These are phyloP conservation scores for Tachypleus tridentatus DNA, from an alignment of 1,140 invertebrate genomes.

Conservation along the genomic window DNA sequence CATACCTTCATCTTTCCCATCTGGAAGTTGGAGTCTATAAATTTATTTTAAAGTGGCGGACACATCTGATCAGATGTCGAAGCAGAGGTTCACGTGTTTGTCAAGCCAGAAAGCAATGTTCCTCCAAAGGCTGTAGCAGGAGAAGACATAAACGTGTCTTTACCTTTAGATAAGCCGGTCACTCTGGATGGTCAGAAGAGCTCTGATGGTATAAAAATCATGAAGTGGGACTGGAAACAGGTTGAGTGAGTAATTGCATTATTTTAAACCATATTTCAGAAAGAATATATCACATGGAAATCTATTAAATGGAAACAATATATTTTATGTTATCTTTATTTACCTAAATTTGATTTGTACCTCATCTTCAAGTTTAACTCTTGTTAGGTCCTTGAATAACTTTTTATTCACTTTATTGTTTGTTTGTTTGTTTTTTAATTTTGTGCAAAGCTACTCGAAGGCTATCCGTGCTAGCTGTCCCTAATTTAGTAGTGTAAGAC, in stretches of 20 bases:
- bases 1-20: slow-evolving; percentile 72
- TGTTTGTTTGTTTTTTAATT: too few relatives aligned
- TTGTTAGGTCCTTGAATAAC: too few relatives aligned
- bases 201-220: slow-evolving; percentile 70
- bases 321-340: too few relatives aligned
- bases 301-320: too few relatives aligned
- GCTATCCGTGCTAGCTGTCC: too few relatives aligned
- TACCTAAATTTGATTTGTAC: too few relatives aligned
- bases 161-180: slow-evolving; percentile 59
- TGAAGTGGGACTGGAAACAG: slow-evolving; percentile 69
- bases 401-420: too few relatives aligned
- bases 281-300: too few relatives aligned
- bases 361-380: too few relatives aligned
- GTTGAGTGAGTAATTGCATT: slow-evolving; percentile 28
- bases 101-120: slow-evolving; percentile 74
- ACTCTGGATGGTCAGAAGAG: slow-evolving; percentile 65
- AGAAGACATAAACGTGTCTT: slow-evolving; percentile 44
- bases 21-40: slow-evolving; percentile 88
- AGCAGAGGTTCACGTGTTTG: slow-evolving; percentile 82
- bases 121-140: slow-evolving; percentile 50
- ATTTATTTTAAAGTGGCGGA: slow-evolving; percentile 85
- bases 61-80: slow-evolving; percentile 67
- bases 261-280: too few relatives aligned
- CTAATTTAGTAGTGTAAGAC: too few relatives aligned
- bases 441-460: too few relatives aligned